phyloP scores from a whole-genome alignment of 23 tunicate genomes.

The Trididemnum clinides region DNA sequence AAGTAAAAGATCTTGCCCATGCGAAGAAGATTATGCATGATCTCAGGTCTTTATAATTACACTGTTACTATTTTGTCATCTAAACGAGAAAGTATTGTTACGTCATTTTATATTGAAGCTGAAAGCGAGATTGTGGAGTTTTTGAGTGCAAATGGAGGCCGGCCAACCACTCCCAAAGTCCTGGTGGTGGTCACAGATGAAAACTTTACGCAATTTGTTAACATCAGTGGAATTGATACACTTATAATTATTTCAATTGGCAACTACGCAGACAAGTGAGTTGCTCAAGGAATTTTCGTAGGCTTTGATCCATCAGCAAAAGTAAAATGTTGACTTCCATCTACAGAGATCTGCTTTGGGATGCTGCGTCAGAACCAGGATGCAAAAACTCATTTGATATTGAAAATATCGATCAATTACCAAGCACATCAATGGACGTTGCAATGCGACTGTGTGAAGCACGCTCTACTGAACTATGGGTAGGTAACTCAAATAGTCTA shows the following conservation, averaged over 20 bases:
- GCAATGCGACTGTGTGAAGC: conserved; percentile 55
- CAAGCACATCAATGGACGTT: conserved; percentile 8
- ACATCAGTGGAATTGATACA: background rate
- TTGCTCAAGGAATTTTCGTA: no score
- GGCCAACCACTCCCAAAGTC: conserved; percentile 42
- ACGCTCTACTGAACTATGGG: conserved; percentile 63
- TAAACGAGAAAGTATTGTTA: no score
- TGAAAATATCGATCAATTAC: conserved; percentile 22
- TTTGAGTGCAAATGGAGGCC: conserved; percentile 14
- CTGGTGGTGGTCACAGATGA: conserved; percentile 38
- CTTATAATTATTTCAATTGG: conserved; percentile 22
- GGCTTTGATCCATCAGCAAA: no score
- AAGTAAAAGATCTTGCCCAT: no score
- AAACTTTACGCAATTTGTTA: conserved; percentile 6
- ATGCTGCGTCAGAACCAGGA: conserved; percentile 40
- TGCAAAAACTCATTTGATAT: conserved; percentile 71
- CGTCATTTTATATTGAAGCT: no score
- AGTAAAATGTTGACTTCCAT: no score
- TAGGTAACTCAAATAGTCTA: background rate
- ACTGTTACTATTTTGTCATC: no score
- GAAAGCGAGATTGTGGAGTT: background rate
- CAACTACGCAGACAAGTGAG: conserved; percentile 31
- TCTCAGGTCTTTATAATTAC: no score
- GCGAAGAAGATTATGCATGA: no score
- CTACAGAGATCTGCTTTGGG: conserved; percentile 40